phyloP scores from a whole-genome alignment of 1,140 invertebrate species.

The Macrobrachium nipponense region DNA sequence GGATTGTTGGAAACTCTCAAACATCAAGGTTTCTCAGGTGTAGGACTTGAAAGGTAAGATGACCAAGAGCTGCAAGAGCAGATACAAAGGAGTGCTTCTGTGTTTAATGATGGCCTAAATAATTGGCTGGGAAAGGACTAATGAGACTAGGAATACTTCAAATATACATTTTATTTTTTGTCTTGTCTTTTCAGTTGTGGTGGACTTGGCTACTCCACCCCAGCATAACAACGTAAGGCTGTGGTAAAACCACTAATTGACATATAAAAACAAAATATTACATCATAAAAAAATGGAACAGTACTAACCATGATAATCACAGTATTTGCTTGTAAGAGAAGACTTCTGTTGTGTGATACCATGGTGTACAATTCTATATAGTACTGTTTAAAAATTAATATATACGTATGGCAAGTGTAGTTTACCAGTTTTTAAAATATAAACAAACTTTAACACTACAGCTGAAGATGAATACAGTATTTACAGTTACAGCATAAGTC shows the following conservation, averaged over 20 bases:
- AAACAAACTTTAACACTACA: too few species aligned
- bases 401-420: too few species aligned
- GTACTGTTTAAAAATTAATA: neutral
- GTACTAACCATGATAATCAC: constrained; percentile 8
- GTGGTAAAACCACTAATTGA: constrained; percentile 25
- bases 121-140: too few species aligned
- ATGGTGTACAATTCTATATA: neutral
- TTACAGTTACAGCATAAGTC: too few species aligned
- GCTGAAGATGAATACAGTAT: too few species aligned
- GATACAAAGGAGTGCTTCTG: too few species aligned
- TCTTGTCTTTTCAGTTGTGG: constrained; percentile 13
- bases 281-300: constrained; percentile 18
- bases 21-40: too few species aligned
- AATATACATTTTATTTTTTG: constrained; percentile 18
- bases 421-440: too few species aligned
- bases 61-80: too few species aligned
- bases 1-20: too few species aligned
- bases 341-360: constrained; percentile 2
- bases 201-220: constrained; percentile 7
- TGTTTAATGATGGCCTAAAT: too few species aligned
- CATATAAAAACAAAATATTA: constrained; percentile 26
- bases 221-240: constrained; percentile 22
- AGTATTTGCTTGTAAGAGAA: neutral
- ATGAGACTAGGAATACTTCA: neutral
- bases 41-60: too few species aligned